Conservation (phyloP, 2,888 invertebrate species). For the Xylota sylvarum region DNA sequence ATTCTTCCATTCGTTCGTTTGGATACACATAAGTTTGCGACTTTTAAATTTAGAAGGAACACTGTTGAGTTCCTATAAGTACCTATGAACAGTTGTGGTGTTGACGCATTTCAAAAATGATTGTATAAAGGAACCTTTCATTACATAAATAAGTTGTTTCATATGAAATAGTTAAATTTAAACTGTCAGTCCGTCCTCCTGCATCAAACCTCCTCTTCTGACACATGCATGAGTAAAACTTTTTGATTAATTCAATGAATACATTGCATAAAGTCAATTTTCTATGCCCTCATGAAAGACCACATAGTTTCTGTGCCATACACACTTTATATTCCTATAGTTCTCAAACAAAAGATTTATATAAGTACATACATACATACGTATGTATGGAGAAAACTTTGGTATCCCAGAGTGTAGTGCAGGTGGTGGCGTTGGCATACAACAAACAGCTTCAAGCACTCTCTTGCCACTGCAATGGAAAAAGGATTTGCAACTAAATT, state of each 20-base stretch:
- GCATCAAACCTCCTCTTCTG: background rate
- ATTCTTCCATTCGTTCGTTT: too few species aligned
- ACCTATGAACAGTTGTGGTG: too few species aligned
- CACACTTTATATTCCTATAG: too few species aligned
- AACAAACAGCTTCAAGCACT: background rate
- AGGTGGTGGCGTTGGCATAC: background rate
- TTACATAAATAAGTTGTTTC: too few species aligned
- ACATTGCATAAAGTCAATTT: conserved; percentile 2
- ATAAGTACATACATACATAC: too few species aligned
- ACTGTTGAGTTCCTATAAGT: too few species aligned
- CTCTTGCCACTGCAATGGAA: conserved; percentile 1
- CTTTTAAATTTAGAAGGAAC: too few species aligned
- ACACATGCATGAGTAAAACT: background rate
- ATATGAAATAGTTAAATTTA: background rate
- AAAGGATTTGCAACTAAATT: conserved; percentile 2
- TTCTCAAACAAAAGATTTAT: conserved; percentile 12
- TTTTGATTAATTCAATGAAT: background rate
- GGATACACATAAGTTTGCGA: too few species aligned
- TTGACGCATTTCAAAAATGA: too few species aligned
- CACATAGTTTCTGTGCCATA: background rate
- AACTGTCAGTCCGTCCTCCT: background rate
- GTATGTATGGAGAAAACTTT: background rate
- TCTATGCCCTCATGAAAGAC: background rate
- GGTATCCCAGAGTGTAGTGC: background rate
- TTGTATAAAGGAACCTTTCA: too few species aligned